Evolutionary conservation across 2,888 invertebrate genomes (phyloP).

Genomic region (Gisinianus flammeolus): DNA sequence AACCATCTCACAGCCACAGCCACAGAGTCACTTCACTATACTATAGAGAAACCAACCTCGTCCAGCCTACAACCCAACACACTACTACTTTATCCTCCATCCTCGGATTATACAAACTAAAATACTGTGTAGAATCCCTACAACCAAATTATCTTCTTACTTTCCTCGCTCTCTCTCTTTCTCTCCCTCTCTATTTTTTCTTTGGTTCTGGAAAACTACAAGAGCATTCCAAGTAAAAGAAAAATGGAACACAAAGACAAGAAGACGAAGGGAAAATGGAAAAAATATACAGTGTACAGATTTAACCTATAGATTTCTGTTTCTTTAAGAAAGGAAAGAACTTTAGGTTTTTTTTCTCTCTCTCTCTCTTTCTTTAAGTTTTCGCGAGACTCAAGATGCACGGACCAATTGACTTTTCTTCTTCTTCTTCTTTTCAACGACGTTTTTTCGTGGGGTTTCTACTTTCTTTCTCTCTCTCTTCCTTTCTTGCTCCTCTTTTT

Average conservation of each 20-base stretch:
- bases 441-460: too few relatives aligned
- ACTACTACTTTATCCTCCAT: background rate
- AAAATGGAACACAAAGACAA: background rate
- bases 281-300: background rate
- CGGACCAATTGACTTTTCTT: slow-evolving; percentile 18
- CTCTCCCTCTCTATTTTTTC: too few relatives aligned
- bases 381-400: background rate
- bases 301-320: background rate
- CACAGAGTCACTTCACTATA: too few relatives aligned
- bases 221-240: background rate
- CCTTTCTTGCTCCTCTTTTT: too few relatives aligned
- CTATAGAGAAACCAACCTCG: too few relatives aligned
- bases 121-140: too few relatives aligned
- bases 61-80: too few relatives aligned
- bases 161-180: background rate
- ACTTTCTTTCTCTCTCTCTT: background rate
- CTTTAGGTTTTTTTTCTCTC: background rate
- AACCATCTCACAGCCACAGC: background rate
- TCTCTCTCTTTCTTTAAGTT: background rate
- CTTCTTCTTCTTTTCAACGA: background rate
- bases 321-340: background rate
- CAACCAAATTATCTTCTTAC: too few relatives aligned
- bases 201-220: too few relatives aligned
- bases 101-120: background rate
- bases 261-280: background rate